Evolutionary conservation across 2,888 invertebrate genomes (phyloP), one percentile per base, ranked within the genome.

Genomic region (Cordilura impudica): DNA sequence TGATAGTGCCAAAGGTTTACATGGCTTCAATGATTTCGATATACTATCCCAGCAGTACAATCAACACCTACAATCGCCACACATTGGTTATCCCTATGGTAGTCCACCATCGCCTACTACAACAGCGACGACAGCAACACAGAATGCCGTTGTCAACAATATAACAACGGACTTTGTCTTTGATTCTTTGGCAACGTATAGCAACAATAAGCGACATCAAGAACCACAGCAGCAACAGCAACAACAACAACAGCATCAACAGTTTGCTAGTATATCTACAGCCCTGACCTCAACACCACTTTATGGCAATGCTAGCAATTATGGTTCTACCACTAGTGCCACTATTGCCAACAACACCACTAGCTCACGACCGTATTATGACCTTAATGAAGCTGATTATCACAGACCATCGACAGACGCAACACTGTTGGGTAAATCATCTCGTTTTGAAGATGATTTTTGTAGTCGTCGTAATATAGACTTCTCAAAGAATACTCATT

Each of bases 11-110:
- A 87, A 86, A 78, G 89, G 89, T 69, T 71, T 89, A 82, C 89
- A 89, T 47, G 89, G 89, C 58, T 89, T 89, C 82, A 89, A 89
- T 78, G 89, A 89, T 81, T 89, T 89, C 60, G 87, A 88, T 83
- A 87, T 87, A 66, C 85, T 89, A 66, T 88, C 89, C 12, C 87
- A 89, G 81, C 89, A 89, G 67, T 89, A 88, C 75, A 87, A 84
- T 51, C 86, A 86, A 72, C 88, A 88, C 82, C 79, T 89, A 56
- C 89, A 88, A 81, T 88, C 87, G 77, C 88, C 89, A 10, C 88
- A 89, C 81, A 87, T 87, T 63, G 89, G 89, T 23, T 89, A 89
- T 83, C 89, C 89, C 23, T 89, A 89, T 14, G 89, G 89, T 12
- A 89, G 89, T 81, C 89, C 89, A 4, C 89, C 89, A 19, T 88